Evolutionary conservation across 2,888 invertebrate species (phyloP).

Genomic region (Pemphredon lugubris): DNA sequence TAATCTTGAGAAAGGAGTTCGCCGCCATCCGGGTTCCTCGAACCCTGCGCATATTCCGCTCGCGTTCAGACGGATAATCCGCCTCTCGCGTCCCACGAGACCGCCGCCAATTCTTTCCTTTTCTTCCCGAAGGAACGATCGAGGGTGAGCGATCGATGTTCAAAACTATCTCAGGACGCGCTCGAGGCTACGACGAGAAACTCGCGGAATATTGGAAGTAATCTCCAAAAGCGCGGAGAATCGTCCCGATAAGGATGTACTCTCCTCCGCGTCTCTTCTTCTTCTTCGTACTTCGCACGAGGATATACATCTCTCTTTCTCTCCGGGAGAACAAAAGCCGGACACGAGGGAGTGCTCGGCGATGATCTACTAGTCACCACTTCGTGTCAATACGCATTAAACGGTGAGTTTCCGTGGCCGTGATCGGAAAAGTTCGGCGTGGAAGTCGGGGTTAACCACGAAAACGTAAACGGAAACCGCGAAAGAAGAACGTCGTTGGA

Average conservation of each 20-base stretch:
- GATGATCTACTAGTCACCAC: constrained; percentile 73
- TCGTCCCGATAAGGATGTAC: too few species aligned
- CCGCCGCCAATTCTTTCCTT: constrained; percentile 2
- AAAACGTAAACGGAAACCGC: not conserved
- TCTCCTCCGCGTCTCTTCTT: too few species aligned
- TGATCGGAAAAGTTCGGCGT: not conserved
- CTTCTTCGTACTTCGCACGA: too few species aligned
- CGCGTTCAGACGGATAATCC: not conserved
- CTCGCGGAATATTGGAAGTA: too few species aligned
- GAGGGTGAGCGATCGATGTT: too few species aligned
- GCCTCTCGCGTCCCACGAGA: not conserved
- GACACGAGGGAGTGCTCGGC: constrained; percentile 58
- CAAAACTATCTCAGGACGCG: too few species aligned
- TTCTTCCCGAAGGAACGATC: too few species aligned
- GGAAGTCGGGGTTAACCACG: too few species aligned
- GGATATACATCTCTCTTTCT: too few species aligned
- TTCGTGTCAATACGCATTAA: constrained; percentile 70
- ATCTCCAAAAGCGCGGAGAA: too few species aligned
- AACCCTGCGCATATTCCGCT: not conserved
- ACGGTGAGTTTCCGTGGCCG: constrained; percentile 57
- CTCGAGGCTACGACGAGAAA: too few species aligned
- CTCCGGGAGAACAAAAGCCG: constrained; percentile 14
- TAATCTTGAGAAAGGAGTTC: too few species aligned
- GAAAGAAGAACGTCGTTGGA: constrained; percentile 13
- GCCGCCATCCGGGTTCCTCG: not conserved